Base-by-base conservation (phyloP, 2,113 vertebrate species). In the Sylvietta virens region DNA sequence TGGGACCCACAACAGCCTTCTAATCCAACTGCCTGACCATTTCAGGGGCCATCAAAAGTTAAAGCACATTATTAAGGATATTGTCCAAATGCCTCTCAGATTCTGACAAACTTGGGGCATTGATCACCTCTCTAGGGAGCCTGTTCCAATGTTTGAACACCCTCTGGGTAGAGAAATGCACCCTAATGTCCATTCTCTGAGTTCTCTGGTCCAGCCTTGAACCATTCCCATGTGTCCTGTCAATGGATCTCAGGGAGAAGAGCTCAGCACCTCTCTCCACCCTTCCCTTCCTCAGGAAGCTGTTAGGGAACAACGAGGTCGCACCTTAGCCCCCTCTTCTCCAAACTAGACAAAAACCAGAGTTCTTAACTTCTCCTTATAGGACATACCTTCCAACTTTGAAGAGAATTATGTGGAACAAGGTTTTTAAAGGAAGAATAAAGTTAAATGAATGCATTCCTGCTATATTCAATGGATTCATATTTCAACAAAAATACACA, bases 171-270 rank as follows among this genome's bases (percentile, higher is more conserved):
- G 35, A 82, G 3, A 58, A 74, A 73, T 57, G 6, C 1, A 56
- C 70, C 31, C 24, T 66, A 33, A 73, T 37, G 26, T 61, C 18
- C 0, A 7, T 31, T 78, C 14, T 66, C 3, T 74, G 24, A 4
- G 15, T 81, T 11, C 9, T 0, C 5, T 33, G 3, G 3, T 5
- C 4, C 40, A 35, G 11, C 14, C 76, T 71, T 64, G 44, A 62
- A 39, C 35, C 20, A 30, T 37, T 58, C 26, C 23, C 10, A 42
- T 0, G 0, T 1, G 1, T 48, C 8, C 7, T 81, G 2, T 44
- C 16, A 24, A 6, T 15, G 11, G 31, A 40, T 33, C 3, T 7
- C 19, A 57, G 26, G 5, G 16, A 87, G 45, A 56, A 56, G 27
- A 70, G 5, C 3, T 81, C 37, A 65, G 9, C 31, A 40, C 1